Percentiles rank a stretch among this genome's conserved stretches.
Evolutionary conservation across 2,888 invertebrate species (phyloP).

Genomic region (Synergus gifuensis): DNA sequence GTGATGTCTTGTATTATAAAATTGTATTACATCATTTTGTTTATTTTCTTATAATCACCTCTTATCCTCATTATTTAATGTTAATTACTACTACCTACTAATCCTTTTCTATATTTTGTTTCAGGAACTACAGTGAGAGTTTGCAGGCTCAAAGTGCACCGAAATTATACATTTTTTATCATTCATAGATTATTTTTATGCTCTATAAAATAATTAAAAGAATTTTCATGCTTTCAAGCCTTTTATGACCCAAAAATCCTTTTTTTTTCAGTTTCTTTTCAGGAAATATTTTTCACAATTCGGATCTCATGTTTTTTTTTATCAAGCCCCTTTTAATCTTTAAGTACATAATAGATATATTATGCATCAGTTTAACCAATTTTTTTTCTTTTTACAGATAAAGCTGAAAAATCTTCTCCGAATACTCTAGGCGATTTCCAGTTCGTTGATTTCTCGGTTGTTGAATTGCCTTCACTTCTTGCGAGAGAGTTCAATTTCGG

Average conservation of each 20-base stretch:
- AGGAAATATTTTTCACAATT: background rate
- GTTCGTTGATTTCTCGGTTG: conserved; percentile 15
- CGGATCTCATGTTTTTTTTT: background rate
- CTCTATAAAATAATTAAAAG: background rate
- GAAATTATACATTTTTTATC: background rate
- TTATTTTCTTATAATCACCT: background rate
- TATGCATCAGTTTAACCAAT: background rate
- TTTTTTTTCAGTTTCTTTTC: background rate
- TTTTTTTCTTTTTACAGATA: conserved; percentile 17
- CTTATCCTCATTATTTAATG: background rate
- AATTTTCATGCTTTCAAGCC: background rate
- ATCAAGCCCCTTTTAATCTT: background rate
- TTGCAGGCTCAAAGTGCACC: too few species aligned
- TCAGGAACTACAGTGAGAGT: background rate
- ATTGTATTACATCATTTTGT: background rate
- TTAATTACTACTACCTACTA: background rate
- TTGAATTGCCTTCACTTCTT: conserved; percentile 2
- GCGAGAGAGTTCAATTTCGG: background rate
- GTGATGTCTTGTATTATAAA: too few species aligned
- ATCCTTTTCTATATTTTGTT: background rate
- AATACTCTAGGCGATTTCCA: background rate
- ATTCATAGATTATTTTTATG: background rate
- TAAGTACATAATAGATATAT: background rate
- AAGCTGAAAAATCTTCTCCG: background rate
- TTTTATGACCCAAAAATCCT: background rate